Base-by-base conservation (phyloP, 2,888 invertebrate species). In the Macaria notata region DNA sequence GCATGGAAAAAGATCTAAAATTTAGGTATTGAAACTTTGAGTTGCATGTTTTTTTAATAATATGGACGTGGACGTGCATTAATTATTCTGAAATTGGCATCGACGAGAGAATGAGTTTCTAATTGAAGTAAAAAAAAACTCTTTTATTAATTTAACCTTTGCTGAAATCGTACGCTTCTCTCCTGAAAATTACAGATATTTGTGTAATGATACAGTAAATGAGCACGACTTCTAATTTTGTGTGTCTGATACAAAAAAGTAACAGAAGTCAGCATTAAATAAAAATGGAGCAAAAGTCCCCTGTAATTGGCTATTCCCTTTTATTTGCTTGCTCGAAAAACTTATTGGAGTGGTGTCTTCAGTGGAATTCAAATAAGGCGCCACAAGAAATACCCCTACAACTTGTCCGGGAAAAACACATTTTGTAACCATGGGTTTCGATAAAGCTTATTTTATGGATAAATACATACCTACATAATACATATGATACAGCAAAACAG, bases 311-410 rank as follows among this genome's bases (percentile, higher is more conserved):
- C 62, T 64, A 58, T 64, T 66, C 59, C 46, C 54, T 61, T 64
- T 67, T 65, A 65, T 67, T 62, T 65, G 63, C 61, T 64, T 62
- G 56, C 57, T 53, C 56, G 54, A 61, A 49, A 56, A 64, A 66
- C 63, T 64, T 67, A 65, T 65, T 64, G 65, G 62, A 61, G 59
- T 61, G 61, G 63, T 63, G 57, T 57, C 62, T 61, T 59, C 56
- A 59, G 54, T 54, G 63, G 65, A 66, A 65, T 65, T 66, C 59
- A 65, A 65, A 66, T 66, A 66, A 64, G 59, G 63, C 61, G 54
- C 54, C 44, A 56, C 57, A 50, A 59, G 55, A 62, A 56, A 66
- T 61, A 56, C 49, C 55, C 60, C 59, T 51, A 54, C 56, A 56
- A 51, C 51, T 54, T 53, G 46, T 46, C 33, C 51, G 46, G 58